Base-by-base conservation (phyloP, 2,113 vertebrate genomes). In the Vulpes lagopus region DNA sequence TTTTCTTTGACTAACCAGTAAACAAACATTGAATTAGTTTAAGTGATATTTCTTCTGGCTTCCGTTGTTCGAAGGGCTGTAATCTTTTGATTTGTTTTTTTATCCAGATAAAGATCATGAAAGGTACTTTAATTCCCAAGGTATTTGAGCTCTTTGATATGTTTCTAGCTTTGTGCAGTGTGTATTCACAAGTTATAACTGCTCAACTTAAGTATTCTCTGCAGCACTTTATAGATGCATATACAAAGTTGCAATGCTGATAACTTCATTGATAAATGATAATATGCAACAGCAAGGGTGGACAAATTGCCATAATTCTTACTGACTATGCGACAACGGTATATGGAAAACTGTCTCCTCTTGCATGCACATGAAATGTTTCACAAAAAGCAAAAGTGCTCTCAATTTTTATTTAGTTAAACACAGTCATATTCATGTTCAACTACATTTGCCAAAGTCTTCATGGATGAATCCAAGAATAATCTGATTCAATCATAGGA, bases 171-270 rank as follows among this genome's bases (percentile, higher is more conserved):
- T 93, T 30, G 12, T 43, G 6, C 32, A 87, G 17, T 78, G 27
- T 81, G 89, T 94, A 89, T 73, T 84, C 32, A 65, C 53, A 65
- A 88, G 14, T 93, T 97, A 79, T 17, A 82, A 88, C 11, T 82
- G 10, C 17, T 49, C 57, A 97, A 22, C 43, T 14, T 59, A 17
- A 91, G 22, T 93, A 88, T 97, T 97, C 79, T 95, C 89, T 94
- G 96, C 97, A 98, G 96, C 76, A 98, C 55, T 69, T 16, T 53
- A 51, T 35, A 97, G 93, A 96, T 97, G 86, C 82, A 97, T 94
- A 92, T 96, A 60, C 80, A 97, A 97, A 96, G 12, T 91, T 92
- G 65, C 93, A 96, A 93, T 91, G 91, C 89, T 81, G 83, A 95
- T 73, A 97, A 62, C 81, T 97, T 93, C 32, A 80, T 25, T 85